Conservation (phyloP, 2,797 vertebrate species). For the Intellagama lesueurii region DNA sequence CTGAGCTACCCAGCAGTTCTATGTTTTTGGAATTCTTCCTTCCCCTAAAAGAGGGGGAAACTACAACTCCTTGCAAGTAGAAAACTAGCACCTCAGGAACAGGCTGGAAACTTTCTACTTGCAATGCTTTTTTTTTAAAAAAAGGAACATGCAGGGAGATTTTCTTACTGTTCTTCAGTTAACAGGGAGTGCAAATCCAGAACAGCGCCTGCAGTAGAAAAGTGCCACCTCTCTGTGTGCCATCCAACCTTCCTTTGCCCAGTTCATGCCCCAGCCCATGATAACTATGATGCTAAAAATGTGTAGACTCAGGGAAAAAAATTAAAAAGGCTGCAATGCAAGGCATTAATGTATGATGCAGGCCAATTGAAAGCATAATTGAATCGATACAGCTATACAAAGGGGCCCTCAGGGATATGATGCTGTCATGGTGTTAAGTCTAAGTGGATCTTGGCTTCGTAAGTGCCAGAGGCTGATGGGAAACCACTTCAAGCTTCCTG, state of each 20-base stretch:
- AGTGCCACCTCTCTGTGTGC: neutral
- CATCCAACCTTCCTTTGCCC: no score
- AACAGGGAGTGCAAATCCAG: neutral
- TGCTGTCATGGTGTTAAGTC: neutral
- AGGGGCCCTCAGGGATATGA: neutral
- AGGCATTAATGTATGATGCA: neutral
- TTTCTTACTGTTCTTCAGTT: neutral
- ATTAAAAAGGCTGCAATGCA: no score
- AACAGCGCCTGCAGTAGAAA: neutral
- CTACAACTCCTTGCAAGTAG: neutral
- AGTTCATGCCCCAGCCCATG: neutral
- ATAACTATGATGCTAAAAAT: neutral
- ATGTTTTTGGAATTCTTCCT: neutral
- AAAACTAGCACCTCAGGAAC: neutral
- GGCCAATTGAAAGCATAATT: neutral
- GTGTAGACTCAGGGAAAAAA: no score
- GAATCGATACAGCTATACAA: constrained; percentile 2
- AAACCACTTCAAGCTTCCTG: neutral
- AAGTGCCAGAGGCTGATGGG: neutral
- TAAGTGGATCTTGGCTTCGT: neutral
- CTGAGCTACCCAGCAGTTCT: no score
- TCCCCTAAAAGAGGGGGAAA: neutral
- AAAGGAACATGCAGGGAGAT: neutral
- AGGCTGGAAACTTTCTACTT: neutral
- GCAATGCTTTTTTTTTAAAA: neutral